Conservation (phyloP, 1,140 invertebrate genomes). For the Heliconius hewitsoni region DNA sequence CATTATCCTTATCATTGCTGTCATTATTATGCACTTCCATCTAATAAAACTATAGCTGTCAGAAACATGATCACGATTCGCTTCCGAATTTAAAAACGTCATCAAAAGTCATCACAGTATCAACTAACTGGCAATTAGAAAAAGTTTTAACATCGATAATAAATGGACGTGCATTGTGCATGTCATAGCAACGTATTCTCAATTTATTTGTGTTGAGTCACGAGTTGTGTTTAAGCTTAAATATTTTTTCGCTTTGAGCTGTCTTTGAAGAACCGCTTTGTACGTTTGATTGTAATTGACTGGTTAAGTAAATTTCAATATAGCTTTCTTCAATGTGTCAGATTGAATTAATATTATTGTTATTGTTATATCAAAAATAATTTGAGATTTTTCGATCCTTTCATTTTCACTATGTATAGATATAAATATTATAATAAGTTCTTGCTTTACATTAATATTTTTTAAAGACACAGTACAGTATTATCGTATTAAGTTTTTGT, state of each 20-base stretch:
- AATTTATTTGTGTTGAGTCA: conserved; percentile 43
- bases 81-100: conserved; percentile 39
- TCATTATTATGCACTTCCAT: conserved; percentile 18
- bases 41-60: conserved; percentile 22
- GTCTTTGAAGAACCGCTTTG: conserved; percentile 26
- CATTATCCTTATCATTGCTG: background rate
- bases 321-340: conserved; percentile 19
- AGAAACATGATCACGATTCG: conserved; percentile 13
- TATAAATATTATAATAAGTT: no score
- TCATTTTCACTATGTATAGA: background rate
- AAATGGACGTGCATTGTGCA: conserved; percentile 35
- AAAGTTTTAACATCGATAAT: conserved; percentile 31
- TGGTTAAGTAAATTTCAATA: conserved; percentile 41
- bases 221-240: conserved; percentile 28
- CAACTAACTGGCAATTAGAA: conserved; percentile 39
- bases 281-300: conserved; percentile 41
- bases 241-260: conserved; percentile 28
- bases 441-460: no score
- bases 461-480: no score
- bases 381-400: background rate
- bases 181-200: conserved; percentile 35
- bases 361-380: background rate
- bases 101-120: conserved; percentile 29
- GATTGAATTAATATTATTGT: conserved; percentile 11
- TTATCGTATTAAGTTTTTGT: no score